These are phyloP conservation scores for Chondrilla cf. caribensis DNA, from an alignment of 37 sponge, comb jelly and placozoan species.

Conservation along the genomic window DNA sequence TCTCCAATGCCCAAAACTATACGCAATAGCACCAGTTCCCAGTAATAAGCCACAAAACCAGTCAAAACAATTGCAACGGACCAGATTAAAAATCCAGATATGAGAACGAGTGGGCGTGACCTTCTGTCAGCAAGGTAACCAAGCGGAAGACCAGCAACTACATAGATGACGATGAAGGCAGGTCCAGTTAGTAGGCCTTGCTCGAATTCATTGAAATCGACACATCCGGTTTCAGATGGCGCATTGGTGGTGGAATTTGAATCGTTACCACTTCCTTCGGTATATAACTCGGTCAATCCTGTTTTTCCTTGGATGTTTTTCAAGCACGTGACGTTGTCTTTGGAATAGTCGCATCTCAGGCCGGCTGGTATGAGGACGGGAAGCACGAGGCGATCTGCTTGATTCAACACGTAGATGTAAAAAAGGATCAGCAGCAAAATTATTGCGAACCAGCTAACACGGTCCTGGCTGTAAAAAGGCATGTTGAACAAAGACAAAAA, in stretches of 20 bases:
- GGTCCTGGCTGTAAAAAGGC: conserved; percentile 20
- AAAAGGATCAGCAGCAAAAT: conserved; percentile 57
- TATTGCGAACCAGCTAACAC: conserved; percentile 62
- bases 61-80: conserved; percentile 63
- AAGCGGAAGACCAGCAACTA: conserved; percentile 77
- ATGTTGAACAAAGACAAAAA: not conserved
- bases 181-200: conserved; percentile 88
- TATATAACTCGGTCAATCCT: not conserved
- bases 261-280: not conserved
- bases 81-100: conserved; percentile 73
- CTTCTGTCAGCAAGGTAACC: conserved; percentile 70
- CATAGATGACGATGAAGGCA: conserved; percentile 82
- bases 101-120: conserved; percentile 63
- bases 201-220: conserved; percentile 58
- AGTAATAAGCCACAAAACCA: conserved; percentile 64
- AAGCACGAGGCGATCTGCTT: conserved; percentile 81
- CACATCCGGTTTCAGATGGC: conserved; percentile 35
- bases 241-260: not conserved
- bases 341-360: conserved; percentile 43
- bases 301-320: not conserved
- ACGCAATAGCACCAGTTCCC: conserved; percentile 72
- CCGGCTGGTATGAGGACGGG: conserved; percentile 81
- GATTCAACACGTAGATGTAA: conserved; percentile 76
- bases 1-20: conserved; percentile 86
- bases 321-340: not conserved